Base-by-base conservation (phyloP, 2,888 invertebrate species). In the Coelinius sp. region DNA sequence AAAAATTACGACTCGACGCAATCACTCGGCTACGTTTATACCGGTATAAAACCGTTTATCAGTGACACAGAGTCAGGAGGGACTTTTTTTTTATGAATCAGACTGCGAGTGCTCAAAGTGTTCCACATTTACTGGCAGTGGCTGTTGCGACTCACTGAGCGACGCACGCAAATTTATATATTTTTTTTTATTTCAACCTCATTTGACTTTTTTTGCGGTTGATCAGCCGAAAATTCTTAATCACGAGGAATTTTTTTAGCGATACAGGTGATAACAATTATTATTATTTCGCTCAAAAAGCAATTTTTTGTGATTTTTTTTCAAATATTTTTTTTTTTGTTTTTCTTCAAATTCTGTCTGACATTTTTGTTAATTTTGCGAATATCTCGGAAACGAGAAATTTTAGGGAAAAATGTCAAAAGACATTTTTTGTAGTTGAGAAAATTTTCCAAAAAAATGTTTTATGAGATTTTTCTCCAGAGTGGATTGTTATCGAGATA, bases 41-140 rank as follows among this genome's bases (percentile, higher is more conserved):
- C 31, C 59, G 59, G 59, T 35, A 59, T 59, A 52, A 67, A 52
- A 67, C 49, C 52, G 66, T 67, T 59, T 67, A 67, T 67, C 66
- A 67, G 66, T 53, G 66, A 67, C 66, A 67, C 66, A 52, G 46
- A 20, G 66, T 49, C 65, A 67, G 35, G 52, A n/a, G 49, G 20
- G 31, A 14, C 41, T 35, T 53, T 49, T 65, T 49, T 35, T 31
- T 65, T 31, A 14, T 27, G 35, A 67, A 35, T 67, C 53, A 53
- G 59, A 31, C 59, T 59, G 59, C 20, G 17, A 25, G 53, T 67
- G 22, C 53, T 35, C 35, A 59, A 59, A 67, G 52, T 67, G 38
- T 67, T 31, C 59, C 59, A 59, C 59, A 59, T 59, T 31, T 59
- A 12, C 52, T 35, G 20, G 20, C 65, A 67, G 66, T 67, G 66